Conservation (phyloP, 2,113 vertebrate genomes). For the Australoheros scitulus region DNA sequence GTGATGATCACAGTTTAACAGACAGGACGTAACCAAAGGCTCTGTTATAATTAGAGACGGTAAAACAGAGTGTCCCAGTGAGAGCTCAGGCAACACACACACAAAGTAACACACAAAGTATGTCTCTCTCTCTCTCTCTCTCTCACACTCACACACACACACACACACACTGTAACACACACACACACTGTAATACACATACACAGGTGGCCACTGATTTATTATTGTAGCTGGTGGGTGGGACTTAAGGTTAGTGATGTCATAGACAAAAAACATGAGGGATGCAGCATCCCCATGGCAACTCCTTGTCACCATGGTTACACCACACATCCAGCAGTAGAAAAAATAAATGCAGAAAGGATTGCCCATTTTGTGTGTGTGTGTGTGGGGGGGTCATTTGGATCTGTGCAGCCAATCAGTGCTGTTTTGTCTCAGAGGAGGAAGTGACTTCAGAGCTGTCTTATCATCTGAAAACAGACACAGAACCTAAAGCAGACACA, state of each 20-base stretch:
- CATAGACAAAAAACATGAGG: background rate
- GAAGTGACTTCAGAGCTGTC: background rate
- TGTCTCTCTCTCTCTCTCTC: too few relatives aligned
- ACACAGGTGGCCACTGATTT: background rate
- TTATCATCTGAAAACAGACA: constrained; percentile 6
- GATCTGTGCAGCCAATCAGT: background rate
- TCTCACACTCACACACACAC: too few relatives aligned
- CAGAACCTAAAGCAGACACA: background rate
- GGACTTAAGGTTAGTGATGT: background rate
- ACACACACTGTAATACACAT: background rate
- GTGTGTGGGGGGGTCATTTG: background rate
- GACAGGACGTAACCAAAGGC: background rate
- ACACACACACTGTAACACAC: too few relatives aligned
- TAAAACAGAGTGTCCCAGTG: background rate
- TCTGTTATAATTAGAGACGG: background rate
- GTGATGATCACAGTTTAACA: background rate
- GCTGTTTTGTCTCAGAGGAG: background rate
- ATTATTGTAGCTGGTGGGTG: background rate
- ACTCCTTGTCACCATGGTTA: background rate
- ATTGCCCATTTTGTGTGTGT: background rate
- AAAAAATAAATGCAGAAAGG: background rate
- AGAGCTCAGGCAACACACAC: background rate
- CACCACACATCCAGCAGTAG: background rate
- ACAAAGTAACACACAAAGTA: too few relatives aligned
- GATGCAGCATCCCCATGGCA: background rate